Conservation (phyloP, 2,797 vertebrate genomes). For the Artibeus lituratus region DNA sequence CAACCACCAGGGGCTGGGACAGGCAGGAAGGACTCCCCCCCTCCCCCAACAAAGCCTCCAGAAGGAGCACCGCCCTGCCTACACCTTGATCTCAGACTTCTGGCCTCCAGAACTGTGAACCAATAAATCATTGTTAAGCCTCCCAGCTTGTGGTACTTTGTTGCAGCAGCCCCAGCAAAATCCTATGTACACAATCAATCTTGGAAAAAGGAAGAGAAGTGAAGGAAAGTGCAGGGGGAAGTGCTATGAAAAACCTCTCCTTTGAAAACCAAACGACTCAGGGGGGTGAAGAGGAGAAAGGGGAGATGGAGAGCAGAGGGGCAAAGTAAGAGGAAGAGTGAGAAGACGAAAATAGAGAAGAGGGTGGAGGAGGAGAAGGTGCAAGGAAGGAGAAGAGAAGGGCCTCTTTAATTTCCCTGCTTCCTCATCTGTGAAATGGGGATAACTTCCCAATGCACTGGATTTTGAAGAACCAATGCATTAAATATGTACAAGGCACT, state of each 20-base stretch:
- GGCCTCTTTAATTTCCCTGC: not conserved
- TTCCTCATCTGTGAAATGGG: not conserved
- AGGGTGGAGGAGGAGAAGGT: no score
- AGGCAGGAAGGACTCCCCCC: not conserved
- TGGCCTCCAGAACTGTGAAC: not conserved
- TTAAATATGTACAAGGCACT: not conserved
- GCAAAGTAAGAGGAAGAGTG: no score
- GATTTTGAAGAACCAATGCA: not conserved
- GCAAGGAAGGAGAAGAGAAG: not conserved
- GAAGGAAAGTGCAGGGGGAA: not conserved
- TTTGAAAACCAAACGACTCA: not conserved
- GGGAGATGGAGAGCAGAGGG: not conserved
- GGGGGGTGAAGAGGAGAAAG: not conserved
- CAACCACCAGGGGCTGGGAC: not conserved
- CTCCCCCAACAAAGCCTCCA: no score
- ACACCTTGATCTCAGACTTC: not conserved
- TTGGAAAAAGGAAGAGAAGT: not conserved
- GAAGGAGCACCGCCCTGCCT: fast-evolving
- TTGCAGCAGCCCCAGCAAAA: not conserved
- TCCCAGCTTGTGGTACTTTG: not conserved
- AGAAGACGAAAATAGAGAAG: not conserved
- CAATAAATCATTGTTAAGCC: not conserved
- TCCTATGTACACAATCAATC: no score
- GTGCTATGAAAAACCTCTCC: not conserved
- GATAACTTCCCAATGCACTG: fast-evolving